Evolutionary conservation across 1,140 invertebrate genomes (phyloP), one percentile per base, ranked within the genome.

Genomic region (Penaeus indicus): DNA sequence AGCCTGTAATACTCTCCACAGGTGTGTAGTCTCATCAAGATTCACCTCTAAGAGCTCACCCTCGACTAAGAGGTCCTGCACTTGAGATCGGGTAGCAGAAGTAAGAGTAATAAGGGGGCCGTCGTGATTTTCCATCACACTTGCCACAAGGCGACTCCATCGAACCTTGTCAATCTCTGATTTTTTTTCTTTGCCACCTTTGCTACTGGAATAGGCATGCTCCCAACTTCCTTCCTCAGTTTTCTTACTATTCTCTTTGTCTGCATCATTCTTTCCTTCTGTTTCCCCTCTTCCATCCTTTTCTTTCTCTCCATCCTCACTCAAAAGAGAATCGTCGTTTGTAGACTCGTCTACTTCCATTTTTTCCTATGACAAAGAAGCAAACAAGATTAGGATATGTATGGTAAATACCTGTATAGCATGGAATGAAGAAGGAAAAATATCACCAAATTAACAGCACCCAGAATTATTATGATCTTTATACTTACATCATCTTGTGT

Each of bases 61-160:
- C 93, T 98, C 97, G 94, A 98, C 96, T 95, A 98, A 96, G 38
- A 98, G 93, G 88, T 97, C 96, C 89, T 97, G 96, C 21, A 98
- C 92, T 91, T 93, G 92, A 27, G 91, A 91, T 64, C 82, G 82
- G 8, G 62, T 84, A 32, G 21, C 32, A 10, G 86, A 38, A 22
- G 79, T 78, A n/a, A 91, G 86, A 42, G 78, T 85, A 47, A 91
- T 85, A 19, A 91, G 60, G 63, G 90, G 90, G 1, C 25, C 78
- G 27, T 91, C 89, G 25, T 75, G 27, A 69, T 77, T 84, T 62
- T 88, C 83, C 86, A 91, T 85, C 8, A 91, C 47, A 87, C 89
- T 81, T 47, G 78, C 42, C 64, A 86, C 88, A 62, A 85, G 64
- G 81, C 88, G 81, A 77, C 81, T 85, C 84, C 78, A 85, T 54